Evolutionary conservation across 2,888 invertebrate species (phyloP), one percentile per base, ranked within the genome.

Genomic region (Sympetrum striolatum): DNA sequence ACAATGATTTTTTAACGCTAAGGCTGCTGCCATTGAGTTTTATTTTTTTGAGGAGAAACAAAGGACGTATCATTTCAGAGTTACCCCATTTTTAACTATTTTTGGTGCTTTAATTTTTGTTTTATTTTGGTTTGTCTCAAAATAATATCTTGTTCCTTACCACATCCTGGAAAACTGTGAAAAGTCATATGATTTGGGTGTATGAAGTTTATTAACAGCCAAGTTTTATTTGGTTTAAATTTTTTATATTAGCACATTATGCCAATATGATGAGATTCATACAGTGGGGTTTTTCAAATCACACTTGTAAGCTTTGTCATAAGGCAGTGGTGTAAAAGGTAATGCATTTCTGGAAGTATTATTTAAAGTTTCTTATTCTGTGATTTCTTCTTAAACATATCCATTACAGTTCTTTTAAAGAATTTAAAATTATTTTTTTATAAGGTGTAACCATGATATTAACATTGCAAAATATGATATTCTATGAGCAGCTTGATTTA

Each of bases 371-470:
- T 64, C 86, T 86, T 86, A 35, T 58, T 60, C 86, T 86, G 86
- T 86, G 60, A 86, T 86, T 60, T 86, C 73, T 73, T 73, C 60
- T 86, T 86, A 86, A 60, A 60, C 86, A 86, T 86, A 86, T 86
- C 86, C 58, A 22, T 86, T 82, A 58, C 25, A 58, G 31, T 82
- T 86, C 31, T 60, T 86, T 86, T 86, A 86, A 60, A 64, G 37
- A 64, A n/a, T 60, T 35, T 60, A 22, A 60, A 86, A 60, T 82
- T 60, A 60, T 86, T 86, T 86, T 82, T 86, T 86, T 60, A 82
- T 14, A 3, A 35, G 37, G 60, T 86, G 60, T 86, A n/a, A 60
- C 37, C 18, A 37, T 64, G 22, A n/a, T 86, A 64, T 64, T 86
- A n/a, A 58, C 22, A 31, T 22, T 60, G 60, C 37, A n/a, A 60